Conservation (phyloP, 2,113 vertebrate species). For the Proterorhinus semilunaris region DNA sequence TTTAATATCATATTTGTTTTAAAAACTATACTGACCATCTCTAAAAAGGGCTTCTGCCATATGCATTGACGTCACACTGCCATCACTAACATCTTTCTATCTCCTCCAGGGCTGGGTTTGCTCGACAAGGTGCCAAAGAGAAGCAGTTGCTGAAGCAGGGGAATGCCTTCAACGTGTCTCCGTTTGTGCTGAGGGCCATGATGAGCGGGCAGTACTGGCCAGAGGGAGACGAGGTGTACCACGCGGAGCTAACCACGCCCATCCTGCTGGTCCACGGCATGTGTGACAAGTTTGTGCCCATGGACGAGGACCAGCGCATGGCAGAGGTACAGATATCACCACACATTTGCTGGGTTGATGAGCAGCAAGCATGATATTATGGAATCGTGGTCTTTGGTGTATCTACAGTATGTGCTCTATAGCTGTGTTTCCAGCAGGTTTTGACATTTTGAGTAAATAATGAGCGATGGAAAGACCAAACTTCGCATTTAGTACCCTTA, state of each 20-base stretch:
- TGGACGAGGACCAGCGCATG: slow-evolving; percentile 97
- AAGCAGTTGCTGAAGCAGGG: slow-evolving; percentile 95
- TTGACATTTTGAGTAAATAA: no score
- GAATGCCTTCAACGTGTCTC: slow-evolving; percentile 94
- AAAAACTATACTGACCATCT: no score
- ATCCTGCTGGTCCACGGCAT: slow-evolving; percentile 93
- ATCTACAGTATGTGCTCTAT: no score
- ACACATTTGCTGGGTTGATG: no score
- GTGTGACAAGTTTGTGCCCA: slow-evolving; percentile 93
- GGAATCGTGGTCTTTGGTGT: no score
- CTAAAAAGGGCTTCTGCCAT: no score
- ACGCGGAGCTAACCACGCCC: slow-evolving; percentile 92
- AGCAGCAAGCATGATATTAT: no score
- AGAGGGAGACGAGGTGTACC: slow-evolving; percentile 94
- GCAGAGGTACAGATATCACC: slow-evolving; percentile 82
- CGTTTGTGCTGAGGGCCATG: slow-evolving; percentile 94
- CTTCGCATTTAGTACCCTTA: no score
- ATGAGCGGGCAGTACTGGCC: slow-evolving; percentile 99
- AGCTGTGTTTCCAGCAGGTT: no score
- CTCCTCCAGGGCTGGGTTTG: slow-evolving; percentile 87
- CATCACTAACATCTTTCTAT: neutral
- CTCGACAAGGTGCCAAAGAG: slow-evolving; percentile 94
- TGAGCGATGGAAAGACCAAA: no score
- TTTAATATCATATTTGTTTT: no score
- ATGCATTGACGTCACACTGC: neutral